phyloP scores from a whole-genome alignment of 2,797 vertebrate species.

The Rhadinocentrus ornatus region DNA sequence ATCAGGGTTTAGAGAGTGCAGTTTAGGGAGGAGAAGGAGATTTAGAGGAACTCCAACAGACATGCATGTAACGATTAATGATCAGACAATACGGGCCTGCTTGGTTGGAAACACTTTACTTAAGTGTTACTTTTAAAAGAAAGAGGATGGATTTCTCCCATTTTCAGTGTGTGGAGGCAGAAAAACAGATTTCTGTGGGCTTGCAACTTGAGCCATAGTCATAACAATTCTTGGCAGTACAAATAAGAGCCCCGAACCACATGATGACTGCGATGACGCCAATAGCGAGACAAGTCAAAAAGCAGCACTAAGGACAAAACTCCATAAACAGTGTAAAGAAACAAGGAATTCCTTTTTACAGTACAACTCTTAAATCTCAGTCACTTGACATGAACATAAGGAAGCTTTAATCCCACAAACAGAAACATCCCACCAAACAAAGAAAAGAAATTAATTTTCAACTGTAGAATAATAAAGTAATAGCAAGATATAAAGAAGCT shows the following conservation, averaged over 20 bases:
- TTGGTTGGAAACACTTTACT: conserved; percentile 16
- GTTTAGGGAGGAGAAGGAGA: conserved; percentile 40
- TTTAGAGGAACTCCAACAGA: conserved; percentile 36
- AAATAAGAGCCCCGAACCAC: conserved; percentile 44
- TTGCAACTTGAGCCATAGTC: conserved; percentile 29
- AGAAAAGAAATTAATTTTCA: conserved; percentile 41
- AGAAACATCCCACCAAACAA: conserved; percentile 2
- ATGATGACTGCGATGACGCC: conserved; percentile 35
- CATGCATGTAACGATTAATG: conserved; percentile 25
- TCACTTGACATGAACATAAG: conserved; percentile 39
- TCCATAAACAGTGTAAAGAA: conserved; percentile 19
- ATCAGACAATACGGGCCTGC: conserved; percentile 10
- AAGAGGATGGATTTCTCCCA: conserved; percentile 58
- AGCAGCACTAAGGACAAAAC: conserved; percentile 29
- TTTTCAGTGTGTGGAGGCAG: conserved; percentile 38
- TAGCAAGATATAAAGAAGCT: conserved; percentile 38
- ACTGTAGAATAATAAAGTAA: conserved; percentile 54
- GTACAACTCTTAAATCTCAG: conserved; percentile 22
- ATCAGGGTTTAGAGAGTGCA: conserved; percentile 46
- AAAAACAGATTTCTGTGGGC: conserved; percentile 59
- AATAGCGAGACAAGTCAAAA: conserved; percentile 42
- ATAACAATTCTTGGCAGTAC: conserved; percentile 45
- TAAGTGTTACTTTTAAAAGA: conserved; percentile 49
- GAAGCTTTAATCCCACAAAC: conserved; percentile 27
- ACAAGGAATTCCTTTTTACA: conserved; percentile 33